Percentiles rank a stretch among this genome's conserved stretches.
These are phyloP conservation scores for Podilymbus podiceps DNA, from an alignment of 2,113 vertebrate species.

Conservation along the genomic window DNA sequence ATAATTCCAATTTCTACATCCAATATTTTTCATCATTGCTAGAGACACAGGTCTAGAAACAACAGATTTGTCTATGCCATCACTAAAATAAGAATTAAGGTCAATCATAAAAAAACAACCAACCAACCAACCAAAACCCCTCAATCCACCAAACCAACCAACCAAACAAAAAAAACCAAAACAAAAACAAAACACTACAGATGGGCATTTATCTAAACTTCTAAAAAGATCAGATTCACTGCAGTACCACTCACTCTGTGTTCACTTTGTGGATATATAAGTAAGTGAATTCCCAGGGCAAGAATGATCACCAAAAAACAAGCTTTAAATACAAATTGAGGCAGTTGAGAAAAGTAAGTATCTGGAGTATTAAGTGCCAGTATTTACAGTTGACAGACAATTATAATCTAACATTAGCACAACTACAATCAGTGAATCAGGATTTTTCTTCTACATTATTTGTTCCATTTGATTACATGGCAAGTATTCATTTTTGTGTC, in stretches of 20 bases:
- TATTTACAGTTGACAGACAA: slow-evolving; percentile 1
- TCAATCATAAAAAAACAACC: background rate
- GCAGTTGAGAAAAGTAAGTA: background rate
- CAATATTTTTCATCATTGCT: background rate
- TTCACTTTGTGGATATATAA: background rate
- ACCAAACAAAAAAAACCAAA: too few species aligned
- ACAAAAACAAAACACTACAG: too few species aligned
- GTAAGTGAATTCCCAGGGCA: background rate
- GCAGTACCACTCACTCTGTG: background rate
- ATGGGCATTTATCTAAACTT: background rate
- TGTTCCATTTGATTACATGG: slow-evolving; percentile 15
- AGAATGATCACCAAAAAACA: background rate
- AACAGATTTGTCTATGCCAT: background rate
- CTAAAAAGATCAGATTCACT: slow-evolving; percentile 6
- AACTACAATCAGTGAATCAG: background rate
- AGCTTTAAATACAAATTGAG: background rate
- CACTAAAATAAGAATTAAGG: background rate
- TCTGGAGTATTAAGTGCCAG: background rate
- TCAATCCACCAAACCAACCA: too few species aligned
- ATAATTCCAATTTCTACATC: background rate
- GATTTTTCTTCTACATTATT: background rate
- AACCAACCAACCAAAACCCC: too few species aligned
- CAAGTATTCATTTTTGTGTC: slow-evolving; percentile 18
- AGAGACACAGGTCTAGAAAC: background rate
- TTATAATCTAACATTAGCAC: slow-evolving; percentile 10